Evolutionary conservation across 2,888 invertebrate species (phyloP).

Genomic region (Philopedon plagiatum): DNA sequence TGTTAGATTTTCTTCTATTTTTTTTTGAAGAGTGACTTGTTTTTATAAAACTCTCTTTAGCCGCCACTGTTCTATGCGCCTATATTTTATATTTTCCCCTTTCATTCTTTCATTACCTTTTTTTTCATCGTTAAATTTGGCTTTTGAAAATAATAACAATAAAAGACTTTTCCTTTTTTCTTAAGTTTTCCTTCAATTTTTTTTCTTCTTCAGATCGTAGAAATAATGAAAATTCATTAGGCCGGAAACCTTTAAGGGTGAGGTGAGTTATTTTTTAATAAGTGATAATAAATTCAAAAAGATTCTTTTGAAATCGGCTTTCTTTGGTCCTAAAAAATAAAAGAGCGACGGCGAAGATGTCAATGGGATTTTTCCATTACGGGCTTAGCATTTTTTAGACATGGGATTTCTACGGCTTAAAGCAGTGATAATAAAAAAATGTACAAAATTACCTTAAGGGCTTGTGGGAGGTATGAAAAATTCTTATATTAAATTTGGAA

Average conservation of each 20-base stretch:
- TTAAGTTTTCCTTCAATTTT: constrained; percentile 3
- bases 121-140: constrained; percentile 22
- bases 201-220: constrained; percentile 2
- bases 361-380: constrained; percentile 3
- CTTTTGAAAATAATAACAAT: constrained; percentile 19
- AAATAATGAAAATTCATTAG: constrained; percentile 25
- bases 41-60: neutral
- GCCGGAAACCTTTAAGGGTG: constrained; percentile 15
- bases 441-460: too few species aligned
- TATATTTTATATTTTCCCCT: constrained; percentile 24
- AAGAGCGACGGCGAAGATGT: constrained; percentile 1
- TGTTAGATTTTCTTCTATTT: too few species aligned
- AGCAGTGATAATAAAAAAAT: too few species aligned
- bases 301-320: constrained; percentile 15
- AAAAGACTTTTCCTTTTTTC: constrained; percentile 8
- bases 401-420: neutral
- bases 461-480: too few species aligned
- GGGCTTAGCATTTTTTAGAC: neutral
- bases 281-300: constrained; percentile 25
- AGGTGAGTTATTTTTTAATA: constrained; percentile 27
- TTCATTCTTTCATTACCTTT: constrained; percentile 23
- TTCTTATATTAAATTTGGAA: too few species aligned
- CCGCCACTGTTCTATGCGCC: constrained; percentile 1
- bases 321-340: constrained; percentile 4
- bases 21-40: too few species aligned